Evolutionary conservation across 2,797 vertebrate genomes (phyloP), one percentile per base, ranked within the genome.

Genomic region (Selene dorsalis): DNA sequence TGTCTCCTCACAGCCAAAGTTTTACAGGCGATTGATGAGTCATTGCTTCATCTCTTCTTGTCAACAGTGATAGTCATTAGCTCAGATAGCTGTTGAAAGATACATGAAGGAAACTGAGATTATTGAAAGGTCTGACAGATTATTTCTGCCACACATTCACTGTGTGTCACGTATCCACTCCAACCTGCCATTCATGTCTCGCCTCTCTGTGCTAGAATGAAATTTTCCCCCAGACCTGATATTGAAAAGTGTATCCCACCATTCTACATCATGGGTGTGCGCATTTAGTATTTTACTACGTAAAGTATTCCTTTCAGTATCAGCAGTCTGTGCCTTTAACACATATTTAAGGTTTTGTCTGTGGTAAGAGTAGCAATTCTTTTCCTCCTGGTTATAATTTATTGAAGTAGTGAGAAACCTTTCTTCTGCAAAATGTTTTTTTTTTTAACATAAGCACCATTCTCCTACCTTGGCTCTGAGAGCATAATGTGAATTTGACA

Each of bases 41-140:
- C 82, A 75, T 82, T 82, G 69, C 69, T 76, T 20, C 9, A 68
- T 77, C 82, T 79, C 59, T 45, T 52, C 7, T 22, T 73, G 83
- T 86, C 85, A 72, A 57, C 82, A 43, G 69, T 32, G 55, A 73
- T 79, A 62, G 80, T 73, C 75, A 78, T 82, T 80, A 73, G 71
- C 65, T 50, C 16, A 20, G 58, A 38, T 59, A 10, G 75, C 79
- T 80, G 68, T 87, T 77, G 53, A 45, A 28, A 60, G 55, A 22
- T 28, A 35, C 65, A 52, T 14, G 60, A 45, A 75, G 75, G 84
- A 78, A 88, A 80, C 28, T 6, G 80, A 85, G 80, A 86, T 81
- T 87, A 92, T 92, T 83, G 88, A 88, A 89, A 83, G 11, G 45
- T 79, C 75, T 77, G 84, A 69, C 62, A 72, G 75, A 80, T 86